phyloP scores from a whole-genome alignment of 2,797 vertebrate species.

The Argyrosomus regius region DNA sequence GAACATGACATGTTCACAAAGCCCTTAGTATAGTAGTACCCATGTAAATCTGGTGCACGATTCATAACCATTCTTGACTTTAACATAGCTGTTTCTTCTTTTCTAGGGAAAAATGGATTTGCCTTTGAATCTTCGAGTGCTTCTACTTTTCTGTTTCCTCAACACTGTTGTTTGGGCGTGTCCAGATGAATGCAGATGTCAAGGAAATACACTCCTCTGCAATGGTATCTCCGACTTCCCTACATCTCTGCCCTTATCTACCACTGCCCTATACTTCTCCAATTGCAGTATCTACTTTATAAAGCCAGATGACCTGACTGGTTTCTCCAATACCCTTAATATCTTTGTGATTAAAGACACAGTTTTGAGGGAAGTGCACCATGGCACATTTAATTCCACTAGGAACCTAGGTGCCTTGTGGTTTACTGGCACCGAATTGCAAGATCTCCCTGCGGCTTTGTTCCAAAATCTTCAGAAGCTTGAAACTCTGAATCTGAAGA shows the following conservation, averaged over 20 bases:
- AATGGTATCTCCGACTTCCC: constrained; percentile 76
- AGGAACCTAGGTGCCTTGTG: constrained; percentile 82
- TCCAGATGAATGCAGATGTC: constrained; percentile 77
- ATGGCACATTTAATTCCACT: constrained; percentile 86
- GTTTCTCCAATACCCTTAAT: constrained; percentile 62
- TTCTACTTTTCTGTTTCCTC: constrained; percentile 72
- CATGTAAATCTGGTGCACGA: not conserved
- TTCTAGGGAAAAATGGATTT: constrained; percentile 77
- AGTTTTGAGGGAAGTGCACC: constrained; percentile 78
- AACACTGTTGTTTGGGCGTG: constrained; percentile 66
- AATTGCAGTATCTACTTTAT: constrained; percentile 70
- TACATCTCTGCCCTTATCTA: constrained; percentile 58
- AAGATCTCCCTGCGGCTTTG: constrained; percentile 87
- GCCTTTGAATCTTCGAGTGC: constrained; percentile 38
- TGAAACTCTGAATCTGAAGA: constrained; percentile 84
- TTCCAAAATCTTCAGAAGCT: constrained; percentile 88
- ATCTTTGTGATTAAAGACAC: constrained; percentile 61
- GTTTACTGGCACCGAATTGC: constrained; percentile 87
- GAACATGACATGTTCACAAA: not conserved
- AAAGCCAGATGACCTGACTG: constrained; percentile 73
- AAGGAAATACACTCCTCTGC: constrained; percentile 40
- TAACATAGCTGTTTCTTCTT: constrained; percentile 39
- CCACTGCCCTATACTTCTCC: constrained; percentile 46
- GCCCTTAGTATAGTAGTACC: not conserved
- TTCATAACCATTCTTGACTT: not conserved